Evolutionary conservation across 1,140 invertebrate genomes (phyloP).

Genomic region (Pseudachorutes palmiensis): DNA sequence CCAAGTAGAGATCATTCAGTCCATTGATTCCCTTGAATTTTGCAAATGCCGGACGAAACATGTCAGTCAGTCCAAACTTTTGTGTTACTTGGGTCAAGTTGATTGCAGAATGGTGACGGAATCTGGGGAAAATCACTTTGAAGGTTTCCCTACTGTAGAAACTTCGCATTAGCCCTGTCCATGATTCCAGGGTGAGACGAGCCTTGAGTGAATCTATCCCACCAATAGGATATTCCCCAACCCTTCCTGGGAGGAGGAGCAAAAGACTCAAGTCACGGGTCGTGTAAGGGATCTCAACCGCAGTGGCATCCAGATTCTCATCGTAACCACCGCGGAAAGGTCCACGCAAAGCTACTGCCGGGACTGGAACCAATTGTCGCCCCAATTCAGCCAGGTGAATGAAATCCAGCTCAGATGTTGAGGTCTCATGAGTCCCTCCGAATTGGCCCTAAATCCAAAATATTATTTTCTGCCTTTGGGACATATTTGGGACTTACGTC

Average conservation of each 20-base stretch:
- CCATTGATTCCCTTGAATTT: conserved; percentile 64
- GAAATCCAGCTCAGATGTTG: conserved; percentile 29
- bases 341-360: conserved; percentile 64
- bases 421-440: conserved; percentile 25
- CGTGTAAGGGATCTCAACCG: conserved; percentile 47
- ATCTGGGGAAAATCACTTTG: conserved; percentile 54
- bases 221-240: conserved; percentile 41
- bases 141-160: conserved; percentile 34
- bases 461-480: background rate
- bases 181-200: conserved; percentile 32
- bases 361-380: conserved; percentile 65
- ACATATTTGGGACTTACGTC: conserved; percentile 25
- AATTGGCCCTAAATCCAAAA: conserved; percentile 31
- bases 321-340: conserved; percentile 69
- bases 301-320: conserved; percentile 68
- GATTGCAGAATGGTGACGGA: conserved; percentile 68
- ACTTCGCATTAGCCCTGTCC: conserved; percentile 31
- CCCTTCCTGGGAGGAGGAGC: conserved; percentile 63
- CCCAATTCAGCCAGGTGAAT: conserved; percentile 35
- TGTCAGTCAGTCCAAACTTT: conserved; percentile 66
- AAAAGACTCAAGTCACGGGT: conserved; percentile 61
- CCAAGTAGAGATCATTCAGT: conserved; percentile 48
- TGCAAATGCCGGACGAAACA: conserved; percentile 62
- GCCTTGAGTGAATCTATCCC: conserved; percentile 34
- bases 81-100: conserved; percentile 66